Percentiles rank a stretch among this genome's conserved stretches.
These are phyloP conservation scores for Epirrita christyi DNA, from an alignment of 2,888 invertebrate species.

Conservation along the genomic window DNA sequence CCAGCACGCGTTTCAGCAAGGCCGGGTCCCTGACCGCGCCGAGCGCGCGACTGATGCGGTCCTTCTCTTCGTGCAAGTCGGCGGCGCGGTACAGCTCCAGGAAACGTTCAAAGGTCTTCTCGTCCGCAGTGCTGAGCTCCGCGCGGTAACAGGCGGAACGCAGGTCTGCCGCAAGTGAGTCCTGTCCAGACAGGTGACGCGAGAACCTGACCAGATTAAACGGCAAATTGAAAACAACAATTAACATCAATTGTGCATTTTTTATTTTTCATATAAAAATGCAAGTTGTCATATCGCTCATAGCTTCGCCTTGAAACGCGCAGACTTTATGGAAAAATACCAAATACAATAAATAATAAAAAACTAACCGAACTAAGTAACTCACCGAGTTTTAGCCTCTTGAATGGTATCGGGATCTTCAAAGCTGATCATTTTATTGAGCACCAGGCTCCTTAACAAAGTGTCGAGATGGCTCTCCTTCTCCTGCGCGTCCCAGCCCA, in stretches of 20 bases:
- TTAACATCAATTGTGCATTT: too few species aligned
- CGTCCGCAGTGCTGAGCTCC: constrained; percentile 89
- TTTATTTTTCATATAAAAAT: too few species aligned
- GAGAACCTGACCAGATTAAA: constrained; percentile 75
- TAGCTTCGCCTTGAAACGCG: too few species aligned
- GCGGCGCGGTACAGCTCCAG: constrained; percentile 92
- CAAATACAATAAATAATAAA: too few species aligned
- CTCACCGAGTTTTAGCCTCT: constrained; percentile 89
- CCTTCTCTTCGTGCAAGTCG: constrained; percentile 97
- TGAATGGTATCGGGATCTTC: constrained; percentile 91
- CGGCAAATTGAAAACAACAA: too few species aligned
- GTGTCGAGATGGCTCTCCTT: constrained; percentile 95
- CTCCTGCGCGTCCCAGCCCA: constrained; percentile 94
- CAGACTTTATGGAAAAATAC: too few species aligned
- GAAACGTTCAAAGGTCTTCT: constrained; percentile 90
- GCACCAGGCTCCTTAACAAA: constrained; percentile 92
- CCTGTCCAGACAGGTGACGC: constrained; percentile 86
- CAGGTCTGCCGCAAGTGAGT: constrained; percentile 92
- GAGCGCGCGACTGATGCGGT: constrained; percentile 93
- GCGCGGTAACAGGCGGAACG: constrained; percentile 95
- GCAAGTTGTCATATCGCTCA: too few species aligned
- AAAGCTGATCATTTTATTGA: constrained; percentile 92
- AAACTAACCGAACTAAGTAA: too few species aligned
- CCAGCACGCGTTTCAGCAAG: constrained; percentile 89
- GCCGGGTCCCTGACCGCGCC: constrained; percentile 91